Evolutionary conservation across 1,140 invertebrate species (phyloP), one percentile per base, ranked within the genome.

Genomic region (Drosophila prosaltans): DNA sequence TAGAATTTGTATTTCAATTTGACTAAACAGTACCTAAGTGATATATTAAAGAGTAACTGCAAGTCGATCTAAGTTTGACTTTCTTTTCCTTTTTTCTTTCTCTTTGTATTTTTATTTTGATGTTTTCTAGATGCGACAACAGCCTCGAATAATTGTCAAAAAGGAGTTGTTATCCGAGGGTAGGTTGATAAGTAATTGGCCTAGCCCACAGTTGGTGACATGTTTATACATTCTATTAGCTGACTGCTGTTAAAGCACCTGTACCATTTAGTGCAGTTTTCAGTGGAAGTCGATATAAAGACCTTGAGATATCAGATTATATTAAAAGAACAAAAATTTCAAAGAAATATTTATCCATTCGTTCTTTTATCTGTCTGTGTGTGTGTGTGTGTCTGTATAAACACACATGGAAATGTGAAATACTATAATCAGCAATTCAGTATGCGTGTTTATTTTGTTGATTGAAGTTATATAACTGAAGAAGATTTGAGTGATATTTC

Each of bases 161-260:
- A 51, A 51, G 45, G 21, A 51, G 45, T 10, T 51, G 8, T 9
- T 24, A 21, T 3, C 21, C 21, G 21, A 51, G 45, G 45, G 21
- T 24, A 26, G 45, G 45, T 9, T 51, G 45, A 26, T 5, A 48
- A 48, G 45, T 48, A 45, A 48, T 8, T 6, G 45, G 21, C 43
- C 16, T 48, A 48, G 45, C 45, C 45, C 45, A 21, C 16, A 48
- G 26, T 51, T 51, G 8, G 2, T 24, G 24, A 26, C 16, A 26
- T 48, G 45, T 48, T 51, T 51, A 51, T 3, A 26, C 45, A 51
- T 51, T 51, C 45, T 51, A 51, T 51, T 51, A 51, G 45, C 45
- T 26, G 21, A 51, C 45, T 51, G 9, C 45, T 51, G 45, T 51
- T 24, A 51, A 51, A 48, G 21, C n/a, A 16, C 43, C 2, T 8